Conservation (phyloP, 1,140 invertebrate species). For the Acromyrmex charruanus region DNA sequence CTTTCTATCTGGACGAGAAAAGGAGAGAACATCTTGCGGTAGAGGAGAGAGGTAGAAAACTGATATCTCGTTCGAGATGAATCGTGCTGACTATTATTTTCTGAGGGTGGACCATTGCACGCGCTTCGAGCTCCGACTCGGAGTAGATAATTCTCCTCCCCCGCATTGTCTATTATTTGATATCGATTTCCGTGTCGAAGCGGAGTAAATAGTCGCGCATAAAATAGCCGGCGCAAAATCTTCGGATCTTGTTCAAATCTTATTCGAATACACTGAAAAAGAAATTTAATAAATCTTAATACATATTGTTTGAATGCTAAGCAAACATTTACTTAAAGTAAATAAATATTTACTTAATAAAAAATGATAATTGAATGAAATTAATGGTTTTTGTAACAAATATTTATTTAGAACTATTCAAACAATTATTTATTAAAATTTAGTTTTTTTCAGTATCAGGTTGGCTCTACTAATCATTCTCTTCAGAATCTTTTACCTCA, state of each 20-base stretch:
- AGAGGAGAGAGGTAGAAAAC: conserved; percentile 59
- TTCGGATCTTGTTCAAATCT: neutral
- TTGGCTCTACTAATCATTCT: neutral
- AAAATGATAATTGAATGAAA: too few species aligned
- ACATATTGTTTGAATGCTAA: too few species aligned
- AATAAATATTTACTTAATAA: too few species aligned
- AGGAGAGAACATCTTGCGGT: conserved; percentile 31
- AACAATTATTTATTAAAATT: too few species aligned
- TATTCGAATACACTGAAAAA: neutral
- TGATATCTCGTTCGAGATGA: conserved; percentile 60
- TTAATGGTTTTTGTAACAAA: too few species aligned
- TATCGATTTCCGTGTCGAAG: conserved; percentile 18
- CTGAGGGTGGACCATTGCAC: conserved; percentile 16
- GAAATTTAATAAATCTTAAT: too few species aligned
- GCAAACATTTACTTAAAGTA: too few species aligned
- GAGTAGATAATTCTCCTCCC: conserved; percentile 22
- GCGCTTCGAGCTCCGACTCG: neutral
- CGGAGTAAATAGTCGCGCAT: neutral
- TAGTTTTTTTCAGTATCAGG: too few species aligned
- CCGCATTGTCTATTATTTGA: conserved; percentile 1
- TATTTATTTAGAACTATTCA: too few species aligned
- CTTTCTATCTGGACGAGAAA: conserved; percentile 37
- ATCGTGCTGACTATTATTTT: conserved; percentile 54
- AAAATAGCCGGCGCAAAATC: neutral
- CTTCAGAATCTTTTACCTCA: neutral